These are phyloP conservation scores for Tachina grossa DNA, from an alignment of 2,888 invertebrate species.

Conservation along the genomic window DNA sequence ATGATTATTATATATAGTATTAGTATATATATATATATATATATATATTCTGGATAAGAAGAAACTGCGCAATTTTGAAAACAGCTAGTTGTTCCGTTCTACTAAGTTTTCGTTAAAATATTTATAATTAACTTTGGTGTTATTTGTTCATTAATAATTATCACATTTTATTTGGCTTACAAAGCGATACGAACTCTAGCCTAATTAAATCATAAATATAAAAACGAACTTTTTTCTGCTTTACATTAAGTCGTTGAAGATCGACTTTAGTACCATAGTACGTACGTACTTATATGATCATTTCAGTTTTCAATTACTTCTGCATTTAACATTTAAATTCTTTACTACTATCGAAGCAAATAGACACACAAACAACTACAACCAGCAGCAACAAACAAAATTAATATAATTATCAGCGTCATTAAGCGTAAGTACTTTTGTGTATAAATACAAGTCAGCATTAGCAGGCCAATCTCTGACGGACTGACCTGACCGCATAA, in stretches of 20 bases:
- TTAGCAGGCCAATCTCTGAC: slow-evolving; percentile 31
- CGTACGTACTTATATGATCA: background rate
- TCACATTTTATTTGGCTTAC: too few species aligned
- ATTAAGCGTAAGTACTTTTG: slow-evolving; percentile 10
- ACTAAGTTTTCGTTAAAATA: too few species aligned
- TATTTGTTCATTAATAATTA: too few species aligned
- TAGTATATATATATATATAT: too few species aligned
- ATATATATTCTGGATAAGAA: too few species aligned
- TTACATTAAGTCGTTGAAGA: background rate
- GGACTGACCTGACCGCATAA: slow-evolving; percentile 12
- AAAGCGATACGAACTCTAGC: too few species aligned
- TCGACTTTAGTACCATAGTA: background rate
- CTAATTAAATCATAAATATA: too few species aligned
- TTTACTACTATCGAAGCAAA: background rate
- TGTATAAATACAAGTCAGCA: slow-evolving; percentile 24
- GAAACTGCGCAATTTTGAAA: too few species aligned
- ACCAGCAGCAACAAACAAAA: background rate
- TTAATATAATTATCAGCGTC: slow-evolving; percentile 5
- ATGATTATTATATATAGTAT: too few species aligned
- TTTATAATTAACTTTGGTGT: too few species aligned
- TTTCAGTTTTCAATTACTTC: background rate
- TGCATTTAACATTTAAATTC: background rate
- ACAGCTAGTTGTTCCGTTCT: too few species aligned
- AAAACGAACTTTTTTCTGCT: too few species aligned
- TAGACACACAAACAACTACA: background rate